Percentiles rank a stretch among this genome's conserved stretches.
These are phyloP conservation scores for Acrobasis consociella DNA, from an alignment of 2,888 invertebrate species.

Conservation along the genomic window DNA sequence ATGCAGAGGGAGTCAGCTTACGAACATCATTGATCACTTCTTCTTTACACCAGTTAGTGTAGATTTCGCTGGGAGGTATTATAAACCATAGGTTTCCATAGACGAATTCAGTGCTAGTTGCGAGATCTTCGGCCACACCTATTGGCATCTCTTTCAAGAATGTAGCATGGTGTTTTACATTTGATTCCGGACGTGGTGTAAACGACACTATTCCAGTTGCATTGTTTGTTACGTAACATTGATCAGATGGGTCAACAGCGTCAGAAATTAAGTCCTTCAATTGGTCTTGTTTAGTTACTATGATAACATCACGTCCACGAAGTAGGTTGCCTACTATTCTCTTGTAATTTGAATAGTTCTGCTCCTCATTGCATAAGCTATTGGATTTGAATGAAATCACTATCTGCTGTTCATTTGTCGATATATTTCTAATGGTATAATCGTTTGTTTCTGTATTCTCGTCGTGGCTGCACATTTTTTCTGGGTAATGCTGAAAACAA, in stretches of 20 bases:
- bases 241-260: constrained; percentile 11
- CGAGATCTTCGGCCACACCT: constrained; percentile 13
- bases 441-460: constrained; percentile 1
- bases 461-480: constrained; percentile 10
- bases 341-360: constrained; percentile 7
- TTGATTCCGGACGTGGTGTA: constrained; percentile 10
- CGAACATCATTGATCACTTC: constrained; percentile 13
- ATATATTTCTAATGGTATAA: constrained; percentile 14
- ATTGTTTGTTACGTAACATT: constrained; percentile 6
- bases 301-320: constrained; percentile 9
- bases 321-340: constrained; percentile 8
- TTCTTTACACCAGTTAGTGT: not conserved
- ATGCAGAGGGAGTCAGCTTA: constrained; percentile 14
- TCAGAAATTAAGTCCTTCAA: constrained; percentile 6
- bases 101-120: constrained; percentile 5
- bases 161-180: constrained; percentile 5
- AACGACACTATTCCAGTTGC: constrained; percentile 2
- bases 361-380: constrained; percentile 7
- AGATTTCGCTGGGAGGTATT: constrained; percentile 2
- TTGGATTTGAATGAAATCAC: constrained; percentile 8
- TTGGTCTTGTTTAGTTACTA: constrained; percentile 10
- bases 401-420: constrained; percentile 5
- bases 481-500: constrained; percentile 1
- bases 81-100: constrained; percentile 17
- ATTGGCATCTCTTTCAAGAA: constrained; percentile 9